Evolutionary conservation across 1,140 invertebrate genomes (phyloP).

Genomic region (Chironomus striatipennis): DNA sequence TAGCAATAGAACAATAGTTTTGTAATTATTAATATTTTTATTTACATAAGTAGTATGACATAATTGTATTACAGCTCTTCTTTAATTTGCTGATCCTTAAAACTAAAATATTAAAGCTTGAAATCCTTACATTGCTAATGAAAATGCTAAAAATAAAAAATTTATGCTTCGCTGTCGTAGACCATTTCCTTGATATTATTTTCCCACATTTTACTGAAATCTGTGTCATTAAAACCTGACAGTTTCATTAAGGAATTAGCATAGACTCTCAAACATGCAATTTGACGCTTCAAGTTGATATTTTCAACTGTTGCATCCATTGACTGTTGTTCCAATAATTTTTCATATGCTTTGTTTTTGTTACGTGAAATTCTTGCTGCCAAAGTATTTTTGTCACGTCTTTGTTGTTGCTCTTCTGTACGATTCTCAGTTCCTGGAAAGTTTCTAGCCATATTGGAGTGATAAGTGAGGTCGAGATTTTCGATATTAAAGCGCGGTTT

Average conservation of each 20-base stretch:
- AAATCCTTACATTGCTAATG: too few species aligned
- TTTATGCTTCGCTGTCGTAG: neutral
- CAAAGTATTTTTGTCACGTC: neutral
- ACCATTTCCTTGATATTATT: neutral
- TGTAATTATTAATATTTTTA: too few species aligned
- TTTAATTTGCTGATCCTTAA: too few species aligned
- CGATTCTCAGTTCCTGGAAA: neutral
- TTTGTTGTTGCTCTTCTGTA: neutral
- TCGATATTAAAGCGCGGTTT: neutral
- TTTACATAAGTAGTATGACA: too few species aligned
- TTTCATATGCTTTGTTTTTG: conserved; percentile 2
- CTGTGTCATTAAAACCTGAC: neutral
- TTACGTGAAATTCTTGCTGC: neutral
- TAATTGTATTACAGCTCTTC: too few species aligned
- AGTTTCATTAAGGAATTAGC: neutral
- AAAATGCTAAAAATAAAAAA: too few species aligned
- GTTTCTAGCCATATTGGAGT: neutral
- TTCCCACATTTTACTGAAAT: neutral
- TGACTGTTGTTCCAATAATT: neutral
- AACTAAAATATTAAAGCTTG: too few species aligned
- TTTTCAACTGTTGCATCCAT: neutral
- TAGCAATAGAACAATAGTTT: too few species aligned
- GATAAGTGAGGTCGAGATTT: neutral
- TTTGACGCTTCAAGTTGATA: neutral
- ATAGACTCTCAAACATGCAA: neutral